These are phyloP conservation scores for Eulemur coronatus DNA, from an alignment of 2,797 vertebrate species.

Conservation along the genomic window DNA sequence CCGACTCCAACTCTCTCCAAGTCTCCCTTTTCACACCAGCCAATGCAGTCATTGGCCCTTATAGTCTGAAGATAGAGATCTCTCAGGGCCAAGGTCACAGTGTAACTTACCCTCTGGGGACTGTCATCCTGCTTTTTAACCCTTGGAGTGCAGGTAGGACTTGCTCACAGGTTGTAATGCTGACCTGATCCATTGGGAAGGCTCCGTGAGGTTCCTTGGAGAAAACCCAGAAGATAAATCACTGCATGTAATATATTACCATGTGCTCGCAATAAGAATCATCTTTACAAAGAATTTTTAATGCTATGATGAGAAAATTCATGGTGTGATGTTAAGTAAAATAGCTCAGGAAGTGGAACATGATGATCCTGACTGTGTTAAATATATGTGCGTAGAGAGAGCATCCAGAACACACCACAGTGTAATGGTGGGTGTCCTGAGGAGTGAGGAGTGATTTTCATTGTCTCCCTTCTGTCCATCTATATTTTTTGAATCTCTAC, in stretches of 20 bases:
- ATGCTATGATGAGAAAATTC: not conserved
- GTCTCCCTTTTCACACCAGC: conserved; percentile 81
- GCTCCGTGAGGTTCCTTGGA: not conserved
- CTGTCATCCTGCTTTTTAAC: conserved; percentile 86
- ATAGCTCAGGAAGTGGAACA: not conserved
- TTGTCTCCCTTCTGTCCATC: not conserved
- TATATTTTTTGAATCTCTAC: not conserved
- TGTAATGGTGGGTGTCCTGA: not conserved
- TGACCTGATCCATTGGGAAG: not conserved
- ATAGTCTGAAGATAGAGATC: conserved; percentile 63
- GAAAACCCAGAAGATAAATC: not conserved
- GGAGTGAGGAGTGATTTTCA: not conserved
- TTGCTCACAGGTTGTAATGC: not conserved
- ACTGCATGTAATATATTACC: not conserved
- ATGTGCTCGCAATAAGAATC: not conserved
- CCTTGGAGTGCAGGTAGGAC: conserved; percentile 87
- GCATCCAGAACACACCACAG: not conserved
- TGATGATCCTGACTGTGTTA: not conserved
- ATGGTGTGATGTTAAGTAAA: not conserved
- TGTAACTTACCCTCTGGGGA: conserved; percentile 50
- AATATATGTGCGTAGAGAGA: not conserved
- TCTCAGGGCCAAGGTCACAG: not conserved
- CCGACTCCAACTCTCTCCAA: not conserved
- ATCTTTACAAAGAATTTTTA: not conserved
- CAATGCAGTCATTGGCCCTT: conserved; percentile 81